These are phyloP conservation scores for Linurgus olivaceus DNA, from an alignment of 2,797 vertebrate species.

Conservation along the genomic window DNA sequence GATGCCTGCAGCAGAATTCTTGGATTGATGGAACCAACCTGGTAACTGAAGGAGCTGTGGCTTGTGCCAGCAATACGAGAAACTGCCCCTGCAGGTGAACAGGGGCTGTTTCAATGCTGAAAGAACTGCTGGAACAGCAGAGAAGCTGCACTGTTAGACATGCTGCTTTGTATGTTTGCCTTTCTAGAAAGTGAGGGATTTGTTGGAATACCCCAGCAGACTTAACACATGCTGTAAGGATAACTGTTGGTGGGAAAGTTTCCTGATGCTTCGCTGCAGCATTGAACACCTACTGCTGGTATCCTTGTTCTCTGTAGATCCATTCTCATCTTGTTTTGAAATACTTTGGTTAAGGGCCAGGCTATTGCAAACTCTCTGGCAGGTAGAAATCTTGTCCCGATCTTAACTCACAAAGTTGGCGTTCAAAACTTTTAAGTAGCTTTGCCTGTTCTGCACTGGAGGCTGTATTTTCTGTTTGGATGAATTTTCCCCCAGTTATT, in stretches of 20 bases:
- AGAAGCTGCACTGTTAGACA: not conserved
- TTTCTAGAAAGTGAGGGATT: not conserved
- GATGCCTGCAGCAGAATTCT: not conserved
- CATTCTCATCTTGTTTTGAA: not conserved
- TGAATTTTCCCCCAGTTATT: not conserved
- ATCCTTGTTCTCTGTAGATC: not conserved
- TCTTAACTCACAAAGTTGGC: not conserved
- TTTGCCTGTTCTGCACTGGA: not conserved
- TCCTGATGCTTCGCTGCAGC: not conserved
- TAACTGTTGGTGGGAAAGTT: not conserved
- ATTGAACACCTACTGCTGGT: not conserved
- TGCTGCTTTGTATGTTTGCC: accelerated
- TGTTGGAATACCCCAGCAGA: not conserved
- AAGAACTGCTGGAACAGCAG: not conserved
- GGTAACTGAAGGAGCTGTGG: not conserved
- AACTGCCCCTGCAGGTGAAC: not conserved
- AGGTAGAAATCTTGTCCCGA: not conserved
- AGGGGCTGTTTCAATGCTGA: not conserved
- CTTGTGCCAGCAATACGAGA: not conserved
- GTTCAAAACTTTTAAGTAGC: not conserved
- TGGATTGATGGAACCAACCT: not conserved
- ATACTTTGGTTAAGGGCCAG: not conserved
- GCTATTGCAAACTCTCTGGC: not conserved
- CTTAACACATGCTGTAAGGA: not conserved
- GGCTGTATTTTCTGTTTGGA: not conserved